These are phyloP conservation scores for Sinocyclocheilus grahami DNA, from an alignment of 2,113 vertebrate species.

Conservation along the genomic window DNA sequence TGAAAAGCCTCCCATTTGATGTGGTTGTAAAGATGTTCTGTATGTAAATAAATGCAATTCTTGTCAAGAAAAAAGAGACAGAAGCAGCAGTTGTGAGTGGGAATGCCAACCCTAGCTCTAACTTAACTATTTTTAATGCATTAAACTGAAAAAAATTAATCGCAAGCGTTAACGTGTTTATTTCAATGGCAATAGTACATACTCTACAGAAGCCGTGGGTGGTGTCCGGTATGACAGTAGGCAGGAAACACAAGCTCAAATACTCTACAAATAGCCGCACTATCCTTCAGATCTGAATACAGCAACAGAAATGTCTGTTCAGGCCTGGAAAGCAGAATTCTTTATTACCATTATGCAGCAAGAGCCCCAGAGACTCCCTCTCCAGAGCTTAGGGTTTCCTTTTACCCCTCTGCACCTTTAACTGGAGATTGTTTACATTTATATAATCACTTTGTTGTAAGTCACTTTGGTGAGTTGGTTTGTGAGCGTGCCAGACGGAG, in stretches of 20 bases:
- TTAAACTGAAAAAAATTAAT: no score
- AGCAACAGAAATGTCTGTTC: constrained; percentile 12
- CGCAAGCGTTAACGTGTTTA: no score
- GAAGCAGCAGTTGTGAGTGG: no score
- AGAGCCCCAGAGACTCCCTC: background rate
- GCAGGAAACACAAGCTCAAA: background rate
- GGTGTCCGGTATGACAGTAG: background rate
- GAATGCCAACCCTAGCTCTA: no score
- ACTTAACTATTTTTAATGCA: no score
- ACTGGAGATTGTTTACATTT: background rate
- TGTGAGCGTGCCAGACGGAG: background rate
- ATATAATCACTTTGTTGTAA: constrained; percentile 17
- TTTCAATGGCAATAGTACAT: background rate
- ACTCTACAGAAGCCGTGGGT: background rate
- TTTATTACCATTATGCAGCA: constrained; percentile 6
- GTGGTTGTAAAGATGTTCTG: no score
- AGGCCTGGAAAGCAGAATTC: background rate
- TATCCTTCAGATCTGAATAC: background rate
- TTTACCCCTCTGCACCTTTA: background rate
- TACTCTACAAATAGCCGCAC: constrained; percentile 5
- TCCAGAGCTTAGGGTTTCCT: background rate
- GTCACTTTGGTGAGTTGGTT: constrained; percentile 14
- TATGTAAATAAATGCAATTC: no score
- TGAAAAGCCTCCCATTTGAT: no score
- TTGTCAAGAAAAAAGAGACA: no score